Base-by-base conservation (phyloP, 2,113 vertebrate genomes). In the Daphoenositta chrysoptera region DNA sequence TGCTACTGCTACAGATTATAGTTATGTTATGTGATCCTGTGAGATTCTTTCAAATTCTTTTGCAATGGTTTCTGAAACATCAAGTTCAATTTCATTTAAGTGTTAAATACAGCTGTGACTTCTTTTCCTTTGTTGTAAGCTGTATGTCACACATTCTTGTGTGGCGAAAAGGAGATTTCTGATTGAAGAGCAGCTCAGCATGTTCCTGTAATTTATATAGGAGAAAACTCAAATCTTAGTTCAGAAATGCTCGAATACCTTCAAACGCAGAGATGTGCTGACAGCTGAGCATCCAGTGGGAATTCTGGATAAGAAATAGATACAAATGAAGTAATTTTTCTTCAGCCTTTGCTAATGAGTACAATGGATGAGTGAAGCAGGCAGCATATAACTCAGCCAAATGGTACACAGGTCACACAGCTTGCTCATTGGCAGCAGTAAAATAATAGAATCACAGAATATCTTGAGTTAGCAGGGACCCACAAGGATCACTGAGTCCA, bases 281-380 rank as follows among this genome's bases (percentile, higher is more conserved):
- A 93, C 92, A 96, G 56, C 60, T 84, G 83, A 53, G 21, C 70
- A 92, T 92, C 83, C 83, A 75, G 79, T 66, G 90, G 87, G 94
- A 92, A 77, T 92, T 95, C 84, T 81, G 44, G 45, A 58, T 93
- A 83, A 92, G 90, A 90, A 92, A 77, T 70, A 86, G 75, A 60
- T 86, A 81, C 54, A 92, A 94, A 88, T 44, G 15, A 78, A 92
- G 65, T 68, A 0, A 78, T 90, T 95, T 94, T 95, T 90, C 90
- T 92, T 90, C 88, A 70, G 76, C 60, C 53, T 90, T 83, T 89
- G 48, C 91, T 97, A 95, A 94, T 94, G 81, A 96, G 79, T 83
- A 88, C 90, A 94, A 82, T 60, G 79, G 64, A 58, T 94, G 69
- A 94, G 64, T 86, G 72, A 90, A 70, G 15, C 3, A 9, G 51